Percentiles rank a stretch among this genome's conserved stretches.
Evolutionary conservation across 2,888 invertebrate species (phyloP).

Genomic region (Cheilosia grossa): DNA sequence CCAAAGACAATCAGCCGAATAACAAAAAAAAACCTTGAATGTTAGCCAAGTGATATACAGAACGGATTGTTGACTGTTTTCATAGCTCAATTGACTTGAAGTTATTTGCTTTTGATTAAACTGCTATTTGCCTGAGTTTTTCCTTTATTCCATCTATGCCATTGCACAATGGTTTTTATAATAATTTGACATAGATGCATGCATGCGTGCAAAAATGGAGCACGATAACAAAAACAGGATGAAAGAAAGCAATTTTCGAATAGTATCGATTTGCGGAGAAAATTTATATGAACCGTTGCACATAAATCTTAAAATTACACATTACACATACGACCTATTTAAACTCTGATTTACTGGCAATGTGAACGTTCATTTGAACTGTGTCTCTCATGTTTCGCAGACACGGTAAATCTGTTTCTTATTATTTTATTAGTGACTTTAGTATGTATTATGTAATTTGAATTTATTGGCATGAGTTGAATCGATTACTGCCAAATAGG

Average conservation of each 20-base stretch:
- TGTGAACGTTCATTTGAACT: background rate
- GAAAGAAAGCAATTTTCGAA: background rate
- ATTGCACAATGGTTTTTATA: background rate
- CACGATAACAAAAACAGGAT: background rate
- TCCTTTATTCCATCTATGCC: background rate
- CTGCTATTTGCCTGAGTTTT: background rate
- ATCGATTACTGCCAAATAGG: too few relatives aligned
- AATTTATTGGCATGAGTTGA: too few relatives aligned
- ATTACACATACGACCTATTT: slow-evolving; percentile 10
- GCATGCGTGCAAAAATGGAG: background rate
- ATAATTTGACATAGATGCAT: background rate
- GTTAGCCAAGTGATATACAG: too few relatives aligned
- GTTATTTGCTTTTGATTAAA: slow-evolving; percentile 15
- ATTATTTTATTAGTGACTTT: too few relatives aligned
- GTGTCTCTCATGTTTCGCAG: background rate
- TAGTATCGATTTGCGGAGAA: slow-evolving; percentile 1
- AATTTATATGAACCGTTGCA: background rate
- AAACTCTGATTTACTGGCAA: slow-evolving; percentile 1
- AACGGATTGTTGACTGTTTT: background rate
- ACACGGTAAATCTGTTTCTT: too few relatives aligned
- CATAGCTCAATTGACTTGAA: slow-evolving; percentile 3
- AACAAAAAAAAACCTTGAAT: too few relatives aligned
- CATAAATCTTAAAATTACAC: slow-evolving; percentile 16
- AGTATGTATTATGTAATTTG: too few relatives aligned
- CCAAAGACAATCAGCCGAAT: too few relatives aligned